These are phyloP conservation scores for Phymastichus coffea DNA, from an alignment of 1,140 invertebrate genomes.

Conservation along the genomic window DNA sequence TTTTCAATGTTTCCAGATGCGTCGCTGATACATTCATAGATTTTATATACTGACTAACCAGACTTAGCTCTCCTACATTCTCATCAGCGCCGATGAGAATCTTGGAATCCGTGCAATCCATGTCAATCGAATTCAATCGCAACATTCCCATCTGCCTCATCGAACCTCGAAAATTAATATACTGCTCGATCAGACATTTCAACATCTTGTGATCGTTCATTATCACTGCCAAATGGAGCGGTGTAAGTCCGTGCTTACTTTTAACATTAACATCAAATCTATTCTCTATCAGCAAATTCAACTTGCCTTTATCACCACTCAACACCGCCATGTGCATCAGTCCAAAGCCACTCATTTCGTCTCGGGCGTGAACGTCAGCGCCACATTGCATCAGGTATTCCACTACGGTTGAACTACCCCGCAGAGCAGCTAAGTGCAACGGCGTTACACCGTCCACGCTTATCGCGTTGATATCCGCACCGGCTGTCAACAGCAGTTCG, in stretches of 20 bases:
- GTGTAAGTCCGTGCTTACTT: neutral
- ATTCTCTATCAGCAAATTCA: neutral
- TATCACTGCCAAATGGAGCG: neutral
- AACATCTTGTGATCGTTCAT: neutral
- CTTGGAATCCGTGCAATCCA: neutral
- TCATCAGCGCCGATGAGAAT: too few species aligned
- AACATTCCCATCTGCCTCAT: neutral
- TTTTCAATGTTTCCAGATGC: neutral
- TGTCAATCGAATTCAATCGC: neutral
- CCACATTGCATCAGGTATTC: neutral
- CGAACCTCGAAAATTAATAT: neutral
- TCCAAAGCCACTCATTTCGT: neutral
- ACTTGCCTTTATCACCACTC: neutral
- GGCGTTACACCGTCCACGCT: neutral
- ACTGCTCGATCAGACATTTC: neutral
- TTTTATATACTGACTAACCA: neutral
- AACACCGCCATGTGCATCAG: neutral
- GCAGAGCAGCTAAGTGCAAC: neutral
- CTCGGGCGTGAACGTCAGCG: neutral
- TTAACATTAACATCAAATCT: neutral
- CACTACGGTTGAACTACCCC: neutral
- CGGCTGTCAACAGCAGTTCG: neutral
- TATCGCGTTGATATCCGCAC: neutral
- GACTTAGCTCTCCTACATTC: too few species aligned
- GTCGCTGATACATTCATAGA: neutral